Conservation (phyloP, 2,797 vertebrate genomes). For the Xyrichtys novacula region DNA sequence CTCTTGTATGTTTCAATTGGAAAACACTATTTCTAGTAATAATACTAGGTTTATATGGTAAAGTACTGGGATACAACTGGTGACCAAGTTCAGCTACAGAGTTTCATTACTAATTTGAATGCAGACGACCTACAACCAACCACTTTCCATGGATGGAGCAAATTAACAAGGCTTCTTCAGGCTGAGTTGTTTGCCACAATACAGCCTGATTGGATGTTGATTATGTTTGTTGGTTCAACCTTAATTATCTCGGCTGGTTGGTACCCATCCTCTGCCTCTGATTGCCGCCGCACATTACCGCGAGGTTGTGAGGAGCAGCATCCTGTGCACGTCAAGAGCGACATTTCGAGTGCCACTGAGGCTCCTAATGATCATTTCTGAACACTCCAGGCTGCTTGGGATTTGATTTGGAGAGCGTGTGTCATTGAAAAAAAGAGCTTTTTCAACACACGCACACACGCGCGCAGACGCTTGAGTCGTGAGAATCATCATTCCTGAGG, state of each 20-base stretch:
- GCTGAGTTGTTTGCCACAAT: conserved; percentile 57
- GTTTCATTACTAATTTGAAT: conserved; percentile 6
- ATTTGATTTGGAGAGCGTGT: conserved; percentile 56
- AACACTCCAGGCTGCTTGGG: conserved; percentile 50
- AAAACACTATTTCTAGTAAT: too few species aligned
- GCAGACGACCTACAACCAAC: not conserved
- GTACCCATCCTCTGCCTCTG: conserved; percentile 46
- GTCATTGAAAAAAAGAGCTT: conserved; percentile 7
- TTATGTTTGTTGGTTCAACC: conserved; percentile 74
- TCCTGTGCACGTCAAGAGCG: conserved; percentile 39
- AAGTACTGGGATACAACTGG: too few species aligned
- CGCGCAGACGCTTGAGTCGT: conserved; percentile 7
- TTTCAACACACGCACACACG: conserved; percentile 12
- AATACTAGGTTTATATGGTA: too few species aligned
- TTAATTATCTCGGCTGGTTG: conserved; percentile 63
- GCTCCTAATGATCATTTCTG: conserved; percentile 62
- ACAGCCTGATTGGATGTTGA: conserved; percentile 69
- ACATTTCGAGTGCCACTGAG: conserved; percentile 57
- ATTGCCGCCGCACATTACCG: conserved; percentile 54
- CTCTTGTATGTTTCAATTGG: too few species aligned
- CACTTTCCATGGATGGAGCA: conserved; percentile 31
- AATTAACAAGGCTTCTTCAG: conserved; percentile 45
- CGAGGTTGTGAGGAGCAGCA: conserved; percentile 34
- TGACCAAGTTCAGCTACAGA: too few species aligned
- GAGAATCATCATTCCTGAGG: conserved; percentile 21